Conservation (phyloP, 2,113 vertebrate species). For the Motacilla alba region DNA sequence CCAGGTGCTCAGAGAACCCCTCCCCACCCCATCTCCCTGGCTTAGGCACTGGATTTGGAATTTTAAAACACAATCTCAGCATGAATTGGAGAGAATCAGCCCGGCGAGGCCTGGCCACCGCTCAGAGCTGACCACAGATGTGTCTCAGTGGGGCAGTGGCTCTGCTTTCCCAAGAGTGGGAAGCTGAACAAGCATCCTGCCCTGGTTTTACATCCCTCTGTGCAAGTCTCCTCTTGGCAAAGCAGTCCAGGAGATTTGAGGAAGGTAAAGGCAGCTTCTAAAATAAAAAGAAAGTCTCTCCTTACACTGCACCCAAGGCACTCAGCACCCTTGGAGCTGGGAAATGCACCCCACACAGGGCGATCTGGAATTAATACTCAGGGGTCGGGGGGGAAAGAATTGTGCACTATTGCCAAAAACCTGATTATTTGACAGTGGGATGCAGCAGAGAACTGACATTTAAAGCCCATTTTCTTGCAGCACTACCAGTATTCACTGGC, state of each 20-base stretch:
- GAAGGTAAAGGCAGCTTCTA: conserved; percentile 23
- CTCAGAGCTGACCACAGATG: background rate
- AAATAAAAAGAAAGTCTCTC: background rate
- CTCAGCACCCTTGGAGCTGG: background rate
- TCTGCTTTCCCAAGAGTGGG: background rate
- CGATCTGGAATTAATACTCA: conserved; percentile 8
- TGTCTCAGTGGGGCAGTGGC: background rate
- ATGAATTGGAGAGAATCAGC: background rate
- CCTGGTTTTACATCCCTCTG: background rate
- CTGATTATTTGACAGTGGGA: conserved; percentile 14
- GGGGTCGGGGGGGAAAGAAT: conserved; percentile 9
- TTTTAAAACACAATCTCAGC: background rate
- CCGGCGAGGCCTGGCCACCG: background rate
- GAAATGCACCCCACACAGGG: background rate
- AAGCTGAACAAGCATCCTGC: background rate
- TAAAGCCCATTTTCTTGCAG: conserved; percentile 53
- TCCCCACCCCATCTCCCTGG: background rate
- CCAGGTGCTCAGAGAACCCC: background rate
- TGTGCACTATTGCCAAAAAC: conserved; percentile 16
- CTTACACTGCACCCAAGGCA: background rate
- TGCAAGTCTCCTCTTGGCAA: background rate
- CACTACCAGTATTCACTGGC: conserved; percentile 27
- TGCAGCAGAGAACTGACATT: conserved; percentile 46
- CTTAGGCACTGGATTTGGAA: background rate
- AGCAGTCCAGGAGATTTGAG: background rate